Base-by-base conservation (phyloP, 1,140 invertebrate species). In the Pseudomyrmex gracilis region DNA sequence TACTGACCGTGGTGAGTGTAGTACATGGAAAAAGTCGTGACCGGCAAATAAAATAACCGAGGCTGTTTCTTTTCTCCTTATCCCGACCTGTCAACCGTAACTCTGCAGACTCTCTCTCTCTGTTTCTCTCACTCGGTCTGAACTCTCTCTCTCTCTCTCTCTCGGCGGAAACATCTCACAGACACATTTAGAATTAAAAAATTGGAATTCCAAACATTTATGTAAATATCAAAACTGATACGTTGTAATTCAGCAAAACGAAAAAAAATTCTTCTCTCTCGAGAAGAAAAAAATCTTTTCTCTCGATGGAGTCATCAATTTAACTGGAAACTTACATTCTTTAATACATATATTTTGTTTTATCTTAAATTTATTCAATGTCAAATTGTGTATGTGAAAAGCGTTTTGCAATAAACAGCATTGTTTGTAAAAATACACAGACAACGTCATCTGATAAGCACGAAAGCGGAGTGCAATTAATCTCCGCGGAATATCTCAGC, bases 21-120 rank as follows among this genome's bases (percentile, higher is more conserved):
- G 64, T 80, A 80, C 76, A 70, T 80, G 66, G 45, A 64, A 73
- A 73, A 82, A 68, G 61, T 82, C 76, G 47, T 84, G 83, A 71
- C 58, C 67, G 43, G 77, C 53, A 80, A 82, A 82, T 85, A 66
- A 85, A 85, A 67, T 82, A 73, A 73, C 77, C 68, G 60, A 17
- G 60, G 58, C 77, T 45, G 68, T 73, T 73, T 61, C 61, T 82
- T 61, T 67, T 67, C 47, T 57, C n/a, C 49, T 64, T 53, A 73
- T 70, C 68, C 78, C 24, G 45, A 82, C 45, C 68, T 85, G 83
- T 85, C 68, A 85, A 67, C 77, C 68, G 68, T 83, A 83, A 64
- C 64, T 77, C 71, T 24, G 47, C 57, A 51, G 78, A 34, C 34
- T 34, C 34, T 34, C 34, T 34, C 34, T 0, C 55, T 68, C 71